Conservation (phyloP, 2,797 vertebrate genomes). For the Sardinella longiceps region DNA sequence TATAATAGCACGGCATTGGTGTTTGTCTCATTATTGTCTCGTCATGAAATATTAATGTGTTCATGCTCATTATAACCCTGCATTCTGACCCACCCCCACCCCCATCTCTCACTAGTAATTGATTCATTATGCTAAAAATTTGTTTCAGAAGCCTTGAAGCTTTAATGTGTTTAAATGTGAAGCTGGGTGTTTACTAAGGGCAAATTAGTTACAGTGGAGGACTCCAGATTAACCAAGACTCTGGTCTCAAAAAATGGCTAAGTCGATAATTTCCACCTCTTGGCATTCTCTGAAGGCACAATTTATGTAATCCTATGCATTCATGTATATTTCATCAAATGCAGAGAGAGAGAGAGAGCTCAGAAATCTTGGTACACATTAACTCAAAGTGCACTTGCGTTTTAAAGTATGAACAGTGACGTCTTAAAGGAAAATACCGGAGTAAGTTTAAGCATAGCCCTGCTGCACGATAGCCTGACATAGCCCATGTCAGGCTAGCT, state of each 20-base stretch:
- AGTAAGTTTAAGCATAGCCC: too few relatives aligned
- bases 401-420: not conserved
- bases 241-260: not conserved
- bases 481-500: too few relatives aligned
- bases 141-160: not conserved
- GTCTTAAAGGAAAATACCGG: too few relatives aligned
- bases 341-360: not conserved
- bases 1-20: not conserved
- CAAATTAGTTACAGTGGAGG: not conserved
- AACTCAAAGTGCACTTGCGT: not conserved
- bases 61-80: not conserved
- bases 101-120: not conserved
- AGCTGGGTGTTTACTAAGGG: slow-evolving; percentile 4
- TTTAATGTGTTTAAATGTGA: not conserved
- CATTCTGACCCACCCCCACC: too few relatives aligned
- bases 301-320: not conserved
- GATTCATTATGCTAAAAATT: slow-evolving; percentile 1
- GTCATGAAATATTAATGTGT: slow-evolving; percentile 3
- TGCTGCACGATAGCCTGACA: too few relatives aligned
- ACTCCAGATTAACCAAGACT: not conserved
- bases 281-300: not conserved
- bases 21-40: not conserved
- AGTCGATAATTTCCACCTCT: not conserved
- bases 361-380: not conserved
- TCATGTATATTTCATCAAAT: slow-evolving; percentile 2